A percentile compares a stretch with the other conserved stretches of the same genome.
Evolutionary conservation across 2,113 vertebrate species (phyloP).

Genomic region (Laterallus jamaicensis): DNA sequence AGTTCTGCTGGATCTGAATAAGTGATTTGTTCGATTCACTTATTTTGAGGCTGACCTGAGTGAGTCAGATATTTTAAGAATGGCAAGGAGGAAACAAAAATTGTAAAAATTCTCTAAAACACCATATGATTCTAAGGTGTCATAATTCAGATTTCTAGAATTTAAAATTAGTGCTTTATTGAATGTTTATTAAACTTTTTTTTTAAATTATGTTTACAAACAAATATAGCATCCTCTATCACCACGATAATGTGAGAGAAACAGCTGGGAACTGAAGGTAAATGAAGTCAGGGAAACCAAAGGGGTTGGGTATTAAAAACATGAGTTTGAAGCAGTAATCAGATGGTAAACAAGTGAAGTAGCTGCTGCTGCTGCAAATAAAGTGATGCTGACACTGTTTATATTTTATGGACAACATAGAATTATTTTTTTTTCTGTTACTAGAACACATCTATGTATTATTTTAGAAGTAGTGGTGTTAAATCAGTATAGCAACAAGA

Average conservation of each 20-base stretch:
- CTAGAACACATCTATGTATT: neutral
- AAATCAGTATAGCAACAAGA: neutral
- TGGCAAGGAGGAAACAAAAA: neutral
- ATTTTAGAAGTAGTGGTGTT: neutral
- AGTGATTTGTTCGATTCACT: slow-evolving; percentile 24
- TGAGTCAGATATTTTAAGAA: neutral
- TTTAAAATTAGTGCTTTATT: neutral
- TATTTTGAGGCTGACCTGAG: slow-evolving; percentile 1
- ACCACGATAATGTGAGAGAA: neutral
- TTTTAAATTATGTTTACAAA: neutral
- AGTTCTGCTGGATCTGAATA: slow-evolving; percentile 32
- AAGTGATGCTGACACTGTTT: rapidly evolving
- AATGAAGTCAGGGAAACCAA: neutral
- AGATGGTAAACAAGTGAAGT: neutral
- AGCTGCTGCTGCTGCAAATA: neutral
- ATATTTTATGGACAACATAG: neutral
- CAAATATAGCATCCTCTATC: neutral
- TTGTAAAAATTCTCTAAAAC: neutral
- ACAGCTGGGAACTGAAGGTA: neutral
- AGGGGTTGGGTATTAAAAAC: neutral
- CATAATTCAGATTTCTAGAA: neutral
- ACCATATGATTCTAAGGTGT: neutral
- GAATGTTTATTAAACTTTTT: neutral
- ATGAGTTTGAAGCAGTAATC: neutral
- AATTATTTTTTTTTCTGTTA: neutral